Evolutionary conservation across 2,797 vertebrate genomes (phyloP), one percentile per base, ranked within the genome.

Genomic region (Euthynnus affinis): DNA sequence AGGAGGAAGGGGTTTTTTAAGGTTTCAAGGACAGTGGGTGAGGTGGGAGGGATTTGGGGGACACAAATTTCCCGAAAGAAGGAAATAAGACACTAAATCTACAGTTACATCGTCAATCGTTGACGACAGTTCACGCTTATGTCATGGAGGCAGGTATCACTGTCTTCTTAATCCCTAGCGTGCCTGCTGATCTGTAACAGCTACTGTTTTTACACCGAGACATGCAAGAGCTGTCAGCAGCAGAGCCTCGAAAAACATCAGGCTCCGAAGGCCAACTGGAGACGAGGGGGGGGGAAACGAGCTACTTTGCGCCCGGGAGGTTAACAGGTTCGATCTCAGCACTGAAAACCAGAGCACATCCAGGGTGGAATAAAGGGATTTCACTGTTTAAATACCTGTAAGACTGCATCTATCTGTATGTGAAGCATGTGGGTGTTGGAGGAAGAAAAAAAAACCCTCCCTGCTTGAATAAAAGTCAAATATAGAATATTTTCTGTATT

Each of bases 151-250:
- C 80, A 89, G 88, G 86, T 87, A 86, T 89, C 78, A 3, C 80
- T 83, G 81, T 84, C 89, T 82, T 56, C 71, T 46, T 88, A 88
- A 91, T 90, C 87, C 88, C 72, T 55, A 4, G 75, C 70, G 18
- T 82, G 87, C 82, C 84, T 75, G 61, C 44, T 3, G 71, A 81
- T 82, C 80, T 80, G 83, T 60, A 76, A 51, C 85, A 67, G 76
- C 85, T 77, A 71, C 88, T 86, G 86, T 88, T 88, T 88, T 88
- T 77, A 83, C 86, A 88, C 67, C 2, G 5, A 73, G 71, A 74
- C 87, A 80, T 42, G 74, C 71, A 44, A 32, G 67, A 74, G 76
- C 87, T 87, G 82, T 86, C 86, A 85, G 74, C 84, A 82, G 72
- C 58, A 9, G 14, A 56, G 81, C 60, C 72, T 67, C 12, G 1